A percentile compares a stretch with the other conserved stretches of the same genome.
Evolutionary conservation across 23 tunicate genomes (phyloP).

Genomic region (Trididemnum clinides): DNA sequence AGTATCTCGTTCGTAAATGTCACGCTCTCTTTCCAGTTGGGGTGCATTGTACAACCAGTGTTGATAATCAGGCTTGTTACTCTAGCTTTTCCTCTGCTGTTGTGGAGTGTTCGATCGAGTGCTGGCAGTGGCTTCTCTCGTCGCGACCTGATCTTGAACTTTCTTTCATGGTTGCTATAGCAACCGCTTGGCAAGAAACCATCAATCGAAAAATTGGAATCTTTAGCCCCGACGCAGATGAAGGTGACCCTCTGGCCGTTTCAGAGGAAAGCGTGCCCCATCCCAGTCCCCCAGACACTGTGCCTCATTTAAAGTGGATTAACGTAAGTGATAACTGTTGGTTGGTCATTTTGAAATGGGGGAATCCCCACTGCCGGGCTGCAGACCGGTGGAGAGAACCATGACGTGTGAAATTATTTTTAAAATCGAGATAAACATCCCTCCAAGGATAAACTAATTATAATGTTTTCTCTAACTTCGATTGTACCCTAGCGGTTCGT

Average conservation of each 20-base stretch:
- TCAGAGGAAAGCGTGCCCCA: constrained; percentile 72
- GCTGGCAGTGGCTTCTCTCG: constrained; percentile 97
- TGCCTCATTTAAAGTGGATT: constrained; percentile 85
- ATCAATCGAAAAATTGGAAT: constrained; percentile 62
- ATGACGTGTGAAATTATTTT: no score
- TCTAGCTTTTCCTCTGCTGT: constrained; percentile 12
- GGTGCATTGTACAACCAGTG: not conserved
- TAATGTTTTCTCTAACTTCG: no score
- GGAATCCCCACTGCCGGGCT: no score
- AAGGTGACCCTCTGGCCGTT: constrained; percentile 96
- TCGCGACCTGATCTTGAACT: constrained; percentile 69
- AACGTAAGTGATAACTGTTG: constrained; percentile 19
- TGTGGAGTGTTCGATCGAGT: constrained; percentile 71
- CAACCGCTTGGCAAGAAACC: constrained; percentile 85
- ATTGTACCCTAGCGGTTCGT: no score
- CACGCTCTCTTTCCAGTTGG: not conserved
- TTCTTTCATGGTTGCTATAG: constrained; percentile 71
- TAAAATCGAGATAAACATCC: no score
- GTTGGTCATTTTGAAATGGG: no score
- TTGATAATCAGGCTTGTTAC: not conserved
- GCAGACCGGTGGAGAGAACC: no score
- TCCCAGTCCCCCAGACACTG: constrained; percentile 70
- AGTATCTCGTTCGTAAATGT: not conserved
- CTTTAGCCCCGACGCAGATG: constrained; percentile 57
- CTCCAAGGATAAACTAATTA: no score